Evolutionary conservation across 2,797 vertebrate species (phyloP).

Genomic region (Natrix natrix): DNA sequence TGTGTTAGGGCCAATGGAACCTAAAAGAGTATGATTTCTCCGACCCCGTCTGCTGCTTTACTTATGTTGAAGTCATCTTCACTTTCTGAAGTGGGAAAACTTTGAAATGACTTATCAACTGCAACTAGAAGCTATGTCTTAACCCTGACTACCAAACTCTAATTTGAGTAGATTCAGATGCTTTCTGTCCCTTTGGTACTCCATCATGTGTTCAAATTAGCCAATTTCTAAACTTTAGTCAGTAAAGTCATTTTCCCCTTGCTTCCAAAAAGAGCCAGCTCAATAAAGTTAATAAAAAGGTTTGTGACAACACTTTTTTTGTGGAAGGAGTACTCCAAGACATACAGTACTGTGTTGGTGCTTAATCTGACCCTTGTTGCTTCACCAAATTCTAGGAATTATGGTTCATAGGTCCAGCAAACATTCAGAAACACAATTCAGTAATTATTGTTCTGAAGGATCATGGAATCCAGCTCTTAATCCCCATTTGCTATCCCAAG

Average conservation of each 20-base stretch:
- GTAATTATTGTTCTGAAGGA: neutral
- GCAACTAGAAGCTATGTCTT: conserved; percentile 28
- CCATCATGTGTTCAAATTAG: neutral
- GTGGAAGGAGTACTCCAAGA: neutral
- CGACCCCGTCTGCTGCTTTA: neutral
- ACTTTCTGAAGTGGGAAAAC: neutral
- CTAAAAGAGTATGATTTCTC: neutral
- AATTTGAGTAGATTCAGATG: conserved; percentile 35
- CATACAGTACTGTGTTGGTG: neutral
- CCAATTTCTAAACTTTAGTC: neutral
- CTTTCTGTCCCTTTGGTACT: neutral
- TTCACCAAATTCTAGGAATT: conserved; percentile 14
- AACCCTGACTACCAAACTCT: conserved; percentile 58
- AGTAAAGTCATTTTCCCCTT: neutral
- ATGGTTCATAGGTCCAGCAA: conserved; percentile 4
- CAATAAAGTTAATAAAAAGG: neutral
- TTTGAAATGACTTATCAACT: neutral
- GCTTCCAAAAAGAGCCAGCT: neutral
- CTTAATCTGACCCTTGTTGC: neutral
- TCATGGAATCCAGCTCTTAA: neutral
- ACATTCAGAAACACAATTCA: neutral
- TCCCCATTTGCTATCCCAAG: neutral
- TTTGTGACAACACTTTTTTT: neutral
- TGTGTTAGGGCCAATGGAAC: neutral
- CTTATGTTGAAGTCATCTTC: neutral